Evolutionary conservation across 2,113 vertebrate genomes (phyloP).

Genomic region (Chloropsis hardwickii): DNA sequence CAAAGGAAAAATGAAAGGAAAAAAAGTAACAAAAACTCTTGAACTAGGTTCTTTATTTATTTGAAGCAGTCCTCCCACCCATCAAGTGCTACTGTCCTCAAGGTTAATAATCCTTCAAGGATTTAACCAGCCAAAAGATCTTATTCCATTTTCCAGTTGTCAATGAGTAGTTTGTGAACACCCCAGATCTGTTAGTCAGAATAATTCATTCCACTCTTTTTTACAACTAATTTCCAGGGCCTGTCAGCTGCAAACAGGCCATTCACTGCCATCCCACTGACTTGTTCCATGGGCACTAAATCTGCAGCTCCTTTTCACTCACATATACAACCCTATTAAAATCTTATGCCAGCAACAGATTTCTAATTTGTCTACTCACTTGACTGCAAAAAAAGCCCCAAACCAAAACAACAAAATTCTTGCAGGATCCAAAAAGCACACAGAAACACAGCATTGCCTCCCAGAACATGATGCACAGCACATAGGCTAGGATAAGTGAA

Average conservation of each 20-base stretch:
- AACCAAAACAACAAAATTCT: not conserved
- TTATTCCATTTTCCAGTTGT: not conserved
- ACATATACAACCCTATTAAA: not conserved
- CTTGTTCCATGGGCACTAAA: not conserved
- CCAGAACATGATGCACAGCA: not conserved
- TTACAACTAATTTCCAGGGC: not conserved
- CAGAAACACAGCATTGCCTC: not conserved
- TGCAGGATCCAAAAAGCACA: not conserved
- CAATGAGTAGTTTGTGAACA: not conserved
- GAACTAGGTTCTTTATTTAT: not conserved
- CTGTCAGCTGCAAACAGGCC: not conserved
- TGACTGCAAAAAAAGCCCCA: not conserved
- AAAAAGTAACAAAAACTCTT: not conserved
- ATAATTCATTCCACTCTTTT: not conserved
- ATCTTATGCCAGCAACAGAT: not conserved
- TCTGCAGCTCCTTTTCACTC: not conserved
- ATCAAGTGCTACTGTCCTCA: not conserved
- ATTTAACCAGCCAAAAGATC: not conserved
- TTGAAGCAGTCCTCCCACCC: not conserved
- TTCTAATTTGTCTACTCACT: not conserved
- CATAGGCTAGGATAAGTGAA: not conserved
- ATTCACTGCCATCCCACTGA: not conserved
- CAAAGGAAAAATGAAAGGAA: not conserved
- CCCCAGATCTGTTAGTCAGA: not conserved
- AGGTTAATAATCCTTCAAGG: not conserved